Conservation (phyloP, 2,888 invertebrate species). For the Aradus depressus region DNA sequence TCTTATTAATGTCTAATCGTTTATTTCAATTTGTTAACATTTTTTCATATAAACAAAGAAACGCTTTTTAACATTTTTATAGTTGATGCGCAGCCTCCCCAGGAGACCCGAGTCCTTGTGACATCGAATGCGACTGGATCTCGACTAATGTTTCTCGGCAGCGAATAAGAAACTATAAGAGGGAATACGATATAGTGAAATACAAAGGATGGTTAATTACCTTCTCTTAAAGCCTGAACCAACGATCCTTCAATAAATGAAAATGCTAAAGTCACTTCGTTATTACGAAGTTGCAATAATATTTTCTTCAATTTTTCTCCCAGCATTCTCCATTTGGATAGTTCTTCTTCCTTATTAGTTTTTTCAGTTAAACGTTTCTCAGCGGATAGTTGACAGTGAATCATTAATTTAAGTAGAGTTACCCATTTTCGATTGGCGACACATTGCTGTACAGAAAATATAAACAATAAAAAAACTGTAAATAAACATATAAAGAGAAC, state of each 20-base stretch:
- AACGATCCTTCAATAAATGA: constrained; percentile 89
- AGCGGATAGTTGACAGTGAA: constrained; percentile 55
- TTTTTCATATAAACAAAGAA: too few species aligned
- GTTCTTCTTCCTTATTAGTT: constrained; percentile 16
- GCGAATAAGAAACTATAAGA: neutral
- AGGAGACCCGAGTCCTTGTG: too few species aligned
- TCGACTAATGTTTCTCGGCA: too few species aligned
- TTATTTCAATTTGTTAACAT: too few species aligned
- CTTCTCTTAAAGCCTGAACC: constrained; percentile 74
- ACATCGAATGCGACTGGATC: too few species aligned
- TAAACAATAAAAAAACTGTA: neutral
- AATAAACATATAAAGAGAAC: neutral
- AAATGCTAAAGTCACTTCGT: constrained; percentile 64
- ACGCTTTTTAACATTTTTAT: too few species aligned
- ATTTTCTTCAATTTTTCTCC: constrained; percentile 58
- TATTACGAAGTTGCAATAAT: constrained; percentile 54
- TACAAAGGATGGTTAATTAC: constrained; percentile 29
- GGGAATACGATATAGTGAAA: neutral
- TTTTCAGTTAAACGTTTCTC: constrained; percentile 40
- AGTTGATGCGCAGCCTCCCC: too few species aligned
- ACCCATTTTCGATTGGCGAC: constrained; percentile 62
- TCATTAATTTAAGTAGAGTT: constrained; percentile 62
- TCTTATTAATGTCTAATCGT: too few species aligned
- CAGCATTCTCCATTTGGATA: constrained; percentile 48
- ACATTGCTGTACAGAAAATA: constrained; percentile 40